A percentile compares a stretch with the other conserved stretches of the same genome.
phyloP scores from a whole-genome alignment of 2,888 invertebrate genomes.

The Ctena decussata region DNA sequence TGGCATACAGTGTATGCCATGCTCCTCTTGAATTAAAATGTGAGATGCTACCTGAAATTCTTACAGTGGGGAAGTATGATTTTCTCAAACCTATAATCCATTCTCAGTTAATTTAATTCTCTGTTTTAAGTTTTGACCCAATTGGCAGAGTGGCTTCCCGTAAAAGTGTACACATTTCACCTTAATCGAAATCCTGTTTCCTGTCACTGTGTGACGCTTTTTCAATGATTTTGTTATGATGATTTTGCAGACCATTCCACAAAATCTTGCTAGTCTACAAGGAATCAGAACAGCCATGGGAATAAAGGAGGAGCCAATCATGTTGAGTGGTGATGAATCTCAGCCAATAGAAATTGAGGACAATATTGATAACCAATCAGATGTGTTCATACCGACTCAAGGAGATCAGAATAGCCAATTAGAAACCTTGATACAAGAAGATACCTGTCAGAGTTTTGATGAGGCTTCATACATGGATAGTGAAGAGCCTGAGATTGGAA shows the following conservation, averaged over 20 bases:
- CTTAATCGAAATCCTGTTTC: too few species aligned
- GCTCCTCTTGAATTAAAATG: too few species aligned
- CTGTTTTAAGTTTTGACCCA: too few species aligned
- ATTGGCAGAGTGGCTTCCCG: too few species aligned
- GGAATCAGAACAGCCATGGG: conserved; percentile 62
- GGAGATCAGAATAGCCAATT: conserved; percentile 37
- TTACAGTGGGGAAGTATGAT: too few species aligned
- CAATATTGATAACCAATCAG: conserved; percentile 48
- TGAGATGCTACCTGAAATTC: too few species aligned
- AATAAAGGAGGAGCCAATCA: conserved; percentile 46
- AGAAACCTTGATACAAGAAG: conserved; percentile 35
- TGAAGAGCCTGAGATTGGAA: conserved; percentile 74
- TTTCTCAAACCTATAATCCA: too few species aligned
- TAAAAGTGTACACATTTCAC: too few species aligned
- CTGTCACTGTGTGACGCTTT: too few species aligned
- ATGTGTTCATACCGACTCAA: conserved; percentile 19
- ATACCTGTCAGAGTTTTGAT: conserved; percentile 19
- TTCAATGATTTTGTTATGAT: too few species aligned
- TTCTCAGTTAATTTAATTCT: too few species aligned
- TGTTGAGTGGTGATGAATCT: conserved; percentile 53
- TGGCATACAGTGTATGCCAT: too few species aligned
- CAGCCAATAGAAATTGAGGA: conserved; percentile 66
- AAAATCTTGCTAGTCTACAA: conserved; percentile 42
- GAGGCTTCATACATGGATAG: conserved; percentile 37
- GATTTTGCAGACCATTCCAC: conserved; percentile 55